Base-by-base conservation (phyloP, 2,797 vertebrate species). In the Acanthurus tractus region DNA sequence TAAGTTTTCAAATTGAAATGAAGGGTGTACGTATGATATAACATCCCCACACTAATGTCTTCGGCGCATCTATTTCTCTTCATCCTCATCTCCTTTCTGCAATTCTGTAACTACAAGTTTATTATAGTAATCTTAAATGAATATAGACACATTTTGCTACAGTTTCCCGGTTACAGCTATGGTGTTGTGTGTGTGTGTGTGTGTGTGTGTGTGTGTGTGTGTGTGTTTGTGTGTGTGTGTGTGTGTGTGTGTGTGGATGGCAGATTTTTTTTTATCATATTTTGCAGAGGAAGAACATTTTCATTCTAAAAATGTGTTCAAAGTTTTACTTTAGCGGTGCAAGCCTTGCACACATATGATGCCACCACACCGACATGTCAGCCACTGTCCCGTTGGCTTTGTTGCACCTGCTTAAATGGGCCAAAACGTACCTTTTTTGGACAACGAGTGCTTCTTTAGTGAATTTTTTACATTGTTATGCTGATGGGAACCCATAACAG, bases 121-220 rank as follows among this genome's bases (percentile, higher is more conserved):
- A 13, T 34, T 34, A 34, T 34, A 34, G 15, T 25, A 8, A 50
- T 61, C 17, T 58, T 14, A 52, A 12, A 62, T 95, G 12, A 96
- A 95, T 0, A 88, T 95, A 3, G 95, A 96, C 83, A 95, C 93
- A 0, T 88, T 95, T 40, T 90, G 94, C 3, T 95, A 95, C 77
- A 92, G 92, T 82, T 94, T 94, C 78, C 83, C 95, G 29, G 93
- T 96, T 38, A 91, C 86, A n/a, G 86, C 90, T 11, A 9, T 73
- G 61, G 45, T 96, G 70, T 71, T 29, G 2, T 34, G 29, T 34
- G 29, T 34, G 29, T 7, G 29, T 34, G 5, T 34, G 29, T 34
- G 29, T 34, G 11, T 49, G 54, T 29, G 36, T 29, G 11, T 38
- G 17, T 48, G 5, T 70, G 55, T 25, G 25, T 25, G 25, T 25